Conservation (phyloP, 2,113 vertebrate species). For the Pipa parva region DNA sequence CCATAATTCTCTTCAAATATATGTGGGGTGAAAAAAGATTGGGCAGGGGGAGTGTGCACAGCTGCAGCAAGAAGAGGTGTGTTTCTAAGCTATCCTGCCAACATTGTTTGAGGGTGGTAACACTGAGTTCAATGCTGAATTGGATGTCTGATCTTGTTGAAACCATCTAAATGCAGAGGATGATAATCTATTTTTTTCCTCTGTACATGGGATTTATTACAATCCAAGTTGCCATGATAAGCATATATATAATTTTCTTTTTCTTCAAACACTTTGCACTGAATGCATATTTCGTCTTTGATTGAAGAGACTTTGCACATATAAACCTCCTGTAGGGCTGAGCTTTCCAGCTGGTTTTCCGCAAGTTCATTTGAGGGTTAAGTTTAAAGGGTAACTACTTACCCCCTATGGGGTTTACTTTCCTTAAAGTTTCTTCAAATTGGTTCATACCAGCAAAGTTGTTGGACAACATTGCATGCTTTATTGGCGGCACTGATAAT, state of each 20-base stretch:
- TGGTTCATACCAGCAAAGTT: background rate
- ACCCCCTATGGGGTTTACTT: background rate
- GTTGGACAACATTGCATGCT: background rate
- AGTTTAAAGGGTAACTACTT: background rate
- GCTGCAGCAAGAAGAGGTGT: background rate
- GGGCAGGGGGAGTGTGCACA: background rate
- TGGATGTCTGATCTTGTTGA: background rate
- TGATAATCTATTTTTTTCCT: background rate
- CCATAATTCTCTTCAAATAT: conserved; percentile 11
- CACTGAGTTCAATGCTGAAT: background rate
- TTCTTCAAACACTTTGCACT: conserved; percentile 21
- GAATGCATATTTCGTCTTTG: conserved; percentile 4
- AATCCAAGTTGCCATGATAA: background rate
- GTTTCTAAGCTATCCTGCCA: background rate
- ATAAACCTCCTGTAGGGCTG: background rate
- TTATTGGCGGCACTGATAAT: too few relatives aligned
- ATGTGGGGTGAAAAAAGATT: conserved; percentile 1
- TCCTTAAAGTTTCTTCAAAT: background rate
- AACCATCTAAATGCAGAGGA: background rate
- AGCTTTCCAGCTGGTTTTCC: background rate
- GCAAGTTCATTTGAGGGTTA: background rate
- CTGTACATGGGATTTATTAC: background rate
- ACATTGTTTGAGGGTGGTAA: background rate
- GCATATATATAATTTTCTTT: background rate
- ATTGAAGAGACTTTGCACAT: background rate